These are phyloP conservation scores for Selenia dentaria DNA, from an alignment of 2,888 invertebrate genomes.

Conservation along the genomic window DNA sequence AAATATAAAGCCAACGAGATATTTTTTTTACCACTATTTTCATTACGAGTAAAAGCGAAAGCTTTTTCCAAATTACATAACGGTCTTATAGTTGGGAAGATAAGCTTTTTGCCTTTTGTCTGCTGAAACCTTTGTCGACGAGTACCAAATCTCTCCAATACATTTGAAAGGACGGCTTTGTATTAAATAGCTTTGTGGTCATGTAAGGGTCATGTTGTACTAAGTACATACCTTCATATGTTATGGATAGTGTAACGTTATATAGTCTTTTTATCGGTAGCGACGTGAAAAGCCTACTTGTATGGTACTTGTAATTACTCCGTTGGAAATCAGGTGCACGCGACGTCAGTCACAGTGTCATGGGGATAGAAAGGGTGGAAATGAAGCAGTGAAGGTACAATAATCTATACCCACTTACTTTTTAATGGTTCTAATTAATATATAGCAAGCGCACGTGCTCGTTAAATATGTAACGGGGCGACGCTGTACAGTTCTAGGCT, in stretches of 20 bases:
- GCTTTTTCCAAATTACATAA: slow-evolving; percentile 21
- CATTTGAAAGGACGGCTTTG: slow-evolving; percentile 21
- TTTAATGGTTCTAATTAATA: too few species aligned
- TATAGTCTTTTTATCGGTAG: slow-evolving; percentile 14
- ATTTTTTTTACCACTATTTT: slow-evolving; percentile 6
- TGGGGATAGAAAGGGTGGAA: slow-evolving; percentile 10
- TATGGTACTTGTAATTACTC: slow-evolving; percentile 38
- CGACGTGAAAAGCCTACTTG: slow-evolving; percentile 4
- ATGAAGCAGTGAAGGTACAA: background rate
- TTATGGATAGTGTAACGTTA: slow-evolving; percentile 4
- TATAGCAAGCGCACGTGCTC: too few species aligned
- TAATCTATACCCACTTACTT: too few species aligned
- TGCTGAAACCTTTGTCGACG: slow-evolving; percentile 20
- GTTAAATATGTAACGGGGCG: too few species aligned
- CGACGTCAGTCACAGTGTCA: slow-evolving; percentile 62
- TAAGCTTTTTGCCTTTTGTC: slow-evolving; percentile 26
- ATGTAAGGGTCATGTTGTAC: slow-evolving; percentile 11
- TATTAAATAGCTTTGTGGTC: slow-evolving; percentile 18
- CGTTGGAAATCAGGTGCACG: slow-evolving; percentile 64
- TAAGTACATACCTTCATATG: slow-evolving; percentile 9
- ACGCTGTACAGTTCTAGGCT: too few species aligned
- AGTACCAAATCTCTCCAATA: slow-evolving; percentile 15
- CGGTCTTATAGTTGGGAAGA: slow-evolving; percentile 19
- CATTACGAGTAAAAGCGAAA: slow-evolving; percentile 5
- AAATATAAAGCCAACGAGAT: slow-evolving; percentile 6